phyloP scores from a whole-genome alignment of 2,113 vertebrate species.

The Murina feae region DNA sequence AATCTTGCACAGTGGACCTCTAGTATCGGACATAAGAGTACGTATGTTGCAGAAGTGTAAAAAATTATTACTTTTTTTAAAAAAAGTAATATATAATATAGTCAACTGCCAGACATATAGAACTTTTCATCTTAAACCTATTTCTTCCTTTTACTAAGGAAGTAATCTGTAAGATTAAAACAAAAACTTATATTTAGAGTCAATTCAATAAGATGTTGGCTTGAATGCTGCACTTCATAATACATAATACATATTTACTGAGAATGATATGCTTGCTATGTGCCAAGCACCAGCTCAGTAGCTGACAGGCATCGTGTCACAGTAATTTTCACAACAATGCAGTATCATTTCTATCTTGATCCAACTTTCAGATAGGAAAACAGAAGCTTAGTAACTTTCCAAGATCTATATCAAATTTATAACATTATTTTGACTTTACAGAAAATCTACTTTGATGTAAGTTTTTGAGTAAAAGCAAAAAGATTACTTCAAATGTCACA shows the following conservation, averaged over 20 bases:
- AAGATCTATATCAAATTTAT: background rate
- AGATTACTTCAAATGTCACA: background rate
- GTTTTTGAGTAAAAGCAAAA: background rate
- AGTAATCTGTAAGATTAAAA: background rate
- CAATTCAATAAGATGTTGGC: background rate
- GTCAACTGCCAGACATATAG: background rate
- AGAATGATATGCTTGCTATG: background rate
- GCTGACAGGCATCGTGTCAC: background rate
- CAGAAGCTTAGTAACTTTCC: background rate
- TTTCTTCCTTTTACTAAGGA: slow-evolving; percentile 9
- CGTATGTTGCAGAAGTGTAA: background rate
- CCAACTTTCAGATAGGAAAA: background rate
- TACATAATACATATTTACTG: background rate
- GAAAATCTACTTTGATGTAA: background rate
- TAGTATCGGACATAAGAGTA: background rate
- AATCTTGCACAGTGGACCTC: too few species aligned
- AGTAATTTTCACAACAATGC: background rate
- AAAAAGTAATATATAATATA: background rate
- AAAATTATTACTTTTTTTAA: background rate
- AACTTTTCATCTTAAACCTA: background rate
- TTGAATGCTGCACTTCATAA: background rate
- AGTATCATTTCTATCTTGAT: background rate
- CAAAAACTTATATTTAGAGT: background rate
- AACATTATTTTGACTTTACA: background rate
- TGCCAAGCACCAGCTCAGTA: background rate